Conservation (phyloP, 2,888 invertebrate species). For the Xanthorhoe spadicearia region DNA sequence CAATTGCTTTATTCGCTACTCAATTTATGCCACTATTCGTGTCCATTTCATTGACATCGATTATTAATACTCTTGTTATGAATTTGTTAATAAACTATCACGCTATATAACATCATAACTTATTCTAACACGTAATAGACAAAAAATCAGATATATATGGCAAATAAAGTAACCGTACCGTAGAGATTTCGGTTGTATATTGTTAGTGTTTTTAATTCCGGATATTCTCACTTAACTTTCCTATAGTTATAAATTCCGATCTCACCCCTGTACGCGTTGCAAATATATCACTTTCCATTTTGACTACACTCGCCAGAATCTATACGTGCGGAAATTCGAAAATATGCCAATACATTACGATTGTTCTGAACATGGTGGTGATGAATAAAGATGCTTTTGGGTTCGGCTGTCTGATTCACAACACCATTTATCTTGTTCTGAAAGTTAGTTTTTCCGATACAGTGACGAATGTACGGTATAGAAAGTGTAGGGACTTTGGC, state of each 20-base stretch:
- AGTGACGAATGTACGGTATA: too few relatives aligned
- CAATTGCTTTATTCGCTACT: constrained; percentile 36
- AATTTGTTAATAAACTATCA: constrained; percentile 7
- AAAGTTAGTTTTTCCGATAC: too few relatives aligned
- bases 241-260: constrained; percentile 54
- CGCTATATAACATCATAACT: constrained; percentile 8
- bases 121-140: not conserved
- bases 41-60: constrained; percentile 22
- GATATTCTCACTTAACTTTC: constrained; percentile 35
- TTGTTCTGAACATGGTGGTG: constrained; percentile 37
- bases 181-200: too few relatives aligned
- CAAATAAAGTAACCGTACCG: too few relatives aligned
- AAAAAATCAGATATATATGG: too few relatives aligned
- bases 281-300: constrained; percentile 66
- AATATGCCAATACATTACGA: constrained; percentile 25
- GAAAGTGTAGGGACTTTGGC: too few relatives aligned
- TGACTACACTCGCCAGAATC: constrained; percentile 60
- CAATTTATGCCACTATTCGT: constrained; percentile 33
- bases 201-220: constrained; percentile 1
- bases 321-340: constrained; percentile 54
- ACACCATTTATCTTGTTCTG: too few relatives aligned
- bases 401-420: not conserved
- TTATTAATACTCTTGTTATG: constrained; percentile 14
- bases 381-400: constrained; percentile 21
- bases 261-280: constrained; percentile 55